Percentiles rank a stretch among this genome's conserved stretches.
Conservation (phyloP, 1,140 invertebrate species). For the Drosophila lini region DNA sequence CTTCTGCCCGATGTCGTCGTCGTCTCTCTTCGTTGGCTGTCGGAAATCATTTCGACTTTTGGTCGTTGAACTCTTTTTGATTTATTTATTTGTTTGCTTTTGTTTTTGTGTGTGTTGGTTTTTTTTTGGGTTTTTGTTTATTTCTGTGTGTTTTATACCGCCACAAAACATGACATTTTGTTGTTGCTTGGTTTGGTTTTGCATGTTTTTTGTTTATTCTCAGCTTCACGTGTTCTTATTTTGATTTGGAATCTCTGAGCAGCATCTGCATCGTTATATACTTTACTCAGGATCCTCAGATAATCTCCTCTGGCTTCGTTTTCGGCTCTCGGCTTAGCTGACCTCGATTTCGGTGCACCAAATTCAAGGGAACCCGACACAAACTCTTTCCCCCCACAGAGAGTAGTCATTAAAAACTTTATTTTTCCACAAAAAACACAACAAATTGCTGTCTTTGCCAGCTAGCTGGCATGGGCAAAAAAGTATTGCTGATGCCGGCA, state of each 20-base stretch:
- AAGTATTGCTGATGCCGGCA: constrained; percentile 25
- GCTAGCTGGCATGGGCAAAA: background rate
- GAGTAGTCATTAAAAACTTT: constrained; percentile 48
- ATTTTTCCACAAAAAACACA: constrained; percentile 26
- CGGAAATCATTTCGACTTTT: constrained; percentile 77
- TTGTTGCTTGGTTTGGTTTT: constrained; percentile 32
- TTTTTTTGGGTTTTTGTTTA: constrained; percentile 6
- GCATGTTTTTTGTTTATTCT: constrained; percentile 31
- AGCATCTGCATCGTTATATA: constrained; percentile 9
- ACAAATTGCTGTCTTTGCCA: constrained; percentile 29
- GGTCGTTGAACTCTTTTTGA: constrained; percentile 81
- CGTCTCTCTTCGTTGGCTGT: constrained; percentile 41
- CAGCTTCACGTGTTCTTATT: constrained; percentile 18
- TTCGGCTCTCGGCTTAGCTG: background rate
- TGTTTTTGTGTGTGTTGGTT: constrained; percentile 8
- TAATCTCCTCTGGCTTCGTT: background rate
- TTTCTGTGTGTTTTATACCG: constrained; percentile 25
- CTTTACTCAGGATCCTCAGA: background rate
- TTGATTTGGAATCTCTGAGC: constrained; percentile 23
- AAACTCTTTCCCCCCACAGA: background rate
- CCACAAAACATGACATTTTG: constrained; percentile 54
- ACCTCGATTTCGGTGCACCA: constrained; percentile 17
- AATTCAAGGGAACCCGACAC: constrained; percentile 10
- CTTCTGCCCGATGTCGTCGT: constrained; percentile 32
- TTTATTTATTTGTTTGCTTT: constrained; percentile 64